A percentile compares a stretch with the other conserved stretches of the same genome.
phyloP scores from a whole-genome alignment of 1,140 invertebrate genomes.

The Mylabris phalerata region DNA sequence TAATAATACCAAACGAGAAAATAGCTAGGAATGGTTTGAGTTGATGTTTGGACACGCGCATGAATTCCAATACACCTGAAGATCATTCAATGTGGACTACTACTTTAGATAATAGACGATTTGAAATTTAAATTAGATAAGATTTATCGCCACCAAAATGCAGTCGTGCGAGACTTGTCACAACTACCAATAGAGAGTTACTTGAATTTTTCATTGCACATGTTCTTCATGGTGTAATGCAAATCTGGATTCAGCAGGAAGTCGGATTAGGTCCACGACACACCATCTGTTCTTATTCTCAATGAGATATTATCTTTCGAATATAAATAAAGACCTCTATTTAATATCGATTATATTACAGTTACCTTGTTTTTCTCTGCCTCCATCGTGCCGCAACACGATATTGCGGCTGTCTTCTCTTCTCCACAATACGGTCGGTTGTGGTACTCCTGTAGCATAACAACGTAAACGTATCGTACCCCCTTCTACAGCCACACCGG shows the following conservation, averaged over 20 bases:
- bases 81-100: conserved; percentile 21
- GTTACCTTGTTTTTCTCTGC: conserved; percentile 59
- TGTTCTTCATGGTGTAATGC: conserved; percentile 27
- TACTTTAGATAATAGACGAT: conserved; percentile 33
- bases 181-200: conserved; percentile 33
- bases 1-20: conserved; percentile 13
- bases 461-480: conserved; percentile 69
- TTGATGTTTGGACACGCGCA: conserved; percentile 8
- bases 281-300: conserved; percentile 27
- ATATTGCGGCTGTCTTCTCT: conserved; percentile 70
- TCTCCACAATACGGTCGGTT: conserved; percentile 70
- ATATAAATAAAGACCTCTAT: conserved; percentile 26
- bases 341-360: conserved; percentile 2
- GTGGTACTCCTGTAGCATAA: conserved; percentile 70
- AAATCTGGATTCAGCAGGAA: conserved; percentile 21
- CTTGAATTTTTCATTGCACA: conserved; percentile 38
- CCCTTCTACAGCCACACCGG: conserved; percentile 63
- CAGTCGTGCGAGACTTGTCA: conserved; percentile 31
- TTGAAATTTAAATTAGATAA: conserved; percentile 38
- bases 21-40: conserved; percentile 2
- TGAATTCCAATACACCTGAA: conserved; percentile 2
- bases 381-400: conserved; percentile 58
- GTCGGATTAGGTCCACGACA: conserved; percentile 26
- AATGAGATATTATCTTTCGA: conserved; percentile 32
- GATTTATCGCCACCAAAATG: conserved; percentile 37